Percentiles rank a stretch among this genome's conserved stretches.
Conservation (phyloP, 2,888 invertebrate species). For the Drosophila paracracens region DNA sequence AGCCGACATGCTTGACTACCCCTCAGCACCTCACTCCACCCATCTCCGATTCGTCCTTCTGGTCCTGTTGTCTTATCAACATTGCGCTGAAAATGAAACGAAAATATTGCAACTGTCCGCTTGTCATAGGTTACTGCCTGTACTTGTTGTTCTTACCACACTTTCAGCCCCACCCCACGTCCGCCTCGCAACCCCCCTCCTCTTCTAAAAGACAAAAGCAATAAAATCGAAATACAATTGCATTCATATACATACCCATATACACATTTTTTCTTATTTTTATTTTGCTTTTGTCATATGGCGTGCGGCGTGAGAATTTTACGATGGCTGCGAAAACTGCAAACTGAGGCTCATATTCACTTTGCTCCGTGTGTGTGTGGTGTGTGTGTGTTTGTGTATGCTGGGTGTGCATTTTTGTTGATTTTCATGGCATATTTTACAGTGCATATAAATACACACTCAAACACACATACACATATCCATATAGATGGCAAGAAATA, state of each 20-base stretch:
- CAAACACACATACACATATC: constrained; percentile 4
- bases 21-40: neutral
- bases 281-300: constrained; percentile 26
- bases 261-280: constrained; percentile 4
- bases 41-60: neutral
- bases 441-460: constrained; percentile 69
- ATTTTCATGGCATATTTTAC: constrained; percentile 80
- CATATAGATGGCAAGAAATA: constrained; percentile 63
- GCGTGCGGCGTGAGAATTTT: constrained; percentile 62
- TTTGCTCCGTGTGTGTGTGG: constrained; percentile 21
- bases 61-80: constrained; percentile 70
- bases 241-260: constrained; percentile 19
- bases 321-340: constrained; percentile 58
- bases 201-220: constrained; percentile 72
- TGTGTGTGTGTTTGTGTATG: constrained; percentile 35
- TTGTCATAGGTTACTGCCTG: constrained; percentile 39
- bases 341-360: constrained; percentile 61
- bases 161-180: neutral
- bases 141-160: constrained; percentile 22
- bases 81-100: constrained; percentile 71
- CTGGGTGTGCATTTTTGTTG: constrained; percentile 73
- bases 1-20: constrained; percentile 36
- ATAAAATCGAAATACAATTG: constrained; percentile 80
- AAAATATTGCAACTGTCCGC: constrained; percentile 76
- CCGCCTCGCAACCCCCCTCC: neutral